A percentile compares a stretch with the other conserved stretches of the same genome.
Conservation (phyloP, 2,113 vertebrate species). For the Ammodytes marinus region DNA sequence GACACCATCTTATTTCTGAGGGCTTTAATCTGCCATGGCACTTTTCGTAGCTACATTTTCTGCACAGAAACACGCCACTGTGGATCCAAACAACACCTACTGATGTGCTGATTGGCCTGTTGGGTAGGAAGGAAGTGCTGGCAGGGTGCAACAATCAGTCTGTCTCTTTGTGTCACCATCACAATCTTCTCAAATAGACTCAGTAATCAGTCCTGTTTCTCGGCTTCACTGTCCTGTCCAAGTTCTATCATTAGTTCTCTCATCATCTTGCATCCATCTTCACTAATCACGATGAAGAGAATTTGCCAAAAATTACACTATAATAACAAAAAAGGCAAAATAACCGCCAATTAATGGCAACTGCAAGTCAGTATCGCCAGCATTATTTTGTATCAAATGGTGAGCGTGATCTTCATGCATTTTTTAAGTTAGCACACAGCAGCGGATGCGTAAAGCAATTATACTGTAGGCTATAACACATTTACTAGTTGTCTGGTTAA, state of each 20-base stretch:
- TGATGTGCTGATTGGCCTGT: conserved; percentile 58
- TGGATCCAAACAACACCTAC: conserved; percentile 41
- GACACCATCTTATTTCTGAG: conserved; percentile 15
- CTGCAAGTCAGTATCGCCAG: too few species aligned
- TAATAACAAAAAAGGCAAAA: too few species aligned
- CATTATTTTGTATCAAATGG: neutral
- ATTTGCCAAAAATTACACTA: conserved; percentile 5
- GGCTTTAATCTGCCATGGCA: conserved; percentile 38
- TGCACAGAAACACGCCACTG: conserved; percentile 29
- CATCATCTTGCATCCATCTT: conserved; percentile 8
- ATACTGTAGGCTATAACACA: neutral
- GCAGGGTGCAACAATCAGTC: conserved; percentile 24
- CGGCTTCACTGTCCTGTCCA: neutral
- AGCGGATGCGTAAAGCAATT: neutral
- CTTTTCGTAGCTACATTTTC: neutral
- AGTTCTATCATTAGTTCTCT: neutral
- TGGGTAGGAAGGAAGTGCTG: conserved; percentile 23
- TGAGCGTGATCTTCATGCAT: neutral
- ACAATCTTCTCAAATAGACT: conserved; percentile 7
- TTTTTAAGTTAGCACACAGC: neutral
- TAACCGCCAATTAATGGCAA: neutral
- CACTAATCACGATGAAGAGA: conserved; percentile 3
- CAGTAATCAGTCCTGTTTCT: conserved; percentile 47
- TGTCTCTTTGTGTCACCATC: conserved; percentile 34
- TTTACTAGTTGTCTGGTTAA: neutral